A percentile compares a stretch with the other conserved stretches of the same genome.
phyloP scores from a whole-genome alignment of 2,113 vertebrate genomes.

The Gymnobelideus leadbeateri region DNA sequence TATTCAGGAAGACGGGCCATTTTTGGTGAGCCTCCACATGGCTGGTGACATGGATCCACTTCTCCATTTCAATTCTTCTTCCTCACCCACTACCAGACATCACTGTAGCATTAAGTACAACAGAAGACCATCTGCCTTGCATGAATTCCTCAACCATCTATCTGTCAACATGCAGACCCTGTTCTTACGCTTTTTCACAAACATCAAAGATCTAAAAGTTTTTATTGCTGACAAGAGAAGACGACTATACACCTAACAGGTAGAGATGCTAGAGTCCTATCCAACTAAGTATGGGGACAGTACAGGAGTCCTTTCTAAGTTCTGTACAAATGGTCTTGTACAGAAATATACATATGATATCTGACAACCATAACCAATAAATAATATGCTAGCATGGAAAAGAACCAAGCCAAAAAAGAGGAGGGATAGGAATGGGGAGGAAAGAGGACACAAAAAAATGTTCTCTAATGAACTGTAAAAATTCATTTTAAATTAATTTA shows the following conservation, averaged over 20 bases:
- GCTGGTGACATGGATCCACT: neutral
- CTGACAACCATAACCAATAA: neutral
- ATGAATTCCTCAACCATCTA: neutral
- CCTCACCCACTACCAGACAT: neutral
- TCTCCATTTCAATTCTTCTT: neutral
- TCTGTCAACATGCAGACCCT: neutral
- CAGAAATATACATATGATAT: neutral
- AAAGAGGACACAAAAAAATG: neutral
- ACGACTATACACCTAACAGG: neutral
- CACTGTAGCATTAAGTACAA: neutral
- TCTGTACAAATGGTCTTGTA: neutral
- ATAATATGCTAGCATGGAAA: neutral
- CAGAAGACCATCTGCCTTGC: neutral
- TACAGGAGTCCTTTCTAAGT: neutral
- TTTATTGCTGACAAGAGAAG: neutral
- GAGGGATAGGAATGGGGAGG: neutral
- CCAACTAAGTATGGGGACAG: neutral
- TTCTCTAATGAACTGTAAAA: neutral
- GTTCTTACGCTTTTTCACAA: neutral
- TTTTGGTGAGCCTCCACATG: neutral
- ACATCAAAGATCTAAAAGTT: neutral
- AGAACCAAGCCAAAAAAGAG: neutral
- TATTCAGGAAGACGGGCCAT: neutral
- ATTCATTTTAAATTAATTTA: neutral
- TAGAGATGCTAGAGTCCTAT: neutral